Percentiles rank a stretch among this genome's conserved stretches.
These are phyloP conservation scores for Trichoplusia ni DNA, from an alignment of 1,140 invertebrate genomes.

Conservation along the genomic window DNA sequence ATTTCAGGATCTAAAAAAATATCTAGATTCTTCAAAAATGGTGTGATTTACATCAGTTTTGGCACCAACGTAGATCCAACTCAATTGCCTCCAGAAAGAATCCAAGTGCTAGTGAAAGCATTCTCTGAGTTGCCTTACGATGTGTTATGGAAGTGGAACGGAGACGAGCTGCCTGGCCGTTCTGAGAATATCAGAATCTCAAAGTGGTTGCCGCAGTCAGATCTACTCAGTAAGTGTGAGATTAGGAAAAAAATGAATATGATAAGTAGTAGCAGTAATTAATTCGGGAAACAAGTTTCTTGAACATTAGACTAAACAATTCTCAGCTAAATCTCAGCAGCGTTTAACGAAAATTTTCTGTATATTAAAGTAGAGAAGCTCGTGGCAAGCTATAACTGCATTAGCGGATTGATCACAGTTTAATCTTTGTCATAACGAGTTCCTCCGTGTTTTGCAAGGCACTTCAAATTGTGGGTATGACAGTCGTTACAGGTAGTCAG, in stretches of 20 bases:
- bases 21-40: conserved; percentile 45
- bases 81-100: conserved; percentile 60
- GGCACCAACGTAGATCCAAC: conserved; percentile 81
- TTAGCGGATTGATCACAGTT: too few species aligned
- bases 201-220: conserved; percentile 81
- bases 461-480: too few species aligned
- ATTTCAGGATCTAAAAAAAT: conserved; percentile 41
- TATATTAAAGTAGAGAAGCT: too few species aligned
- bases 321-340: too few species aligned
- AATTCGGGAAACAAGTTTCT: too few species aligned
- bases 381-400: too few species aligned
- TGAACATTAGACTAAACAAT: too few species aligned
- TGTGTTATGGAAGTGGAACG: conserved; percentile 77
- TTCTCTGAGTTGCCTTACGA: conserved; percentile 72
- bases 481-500: too few species aligned
- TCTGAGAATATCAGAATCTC: conserved; percentile 72
- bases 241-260: background rate
- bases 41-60: conserved; percentile 78
- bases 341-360: too few species aligned
- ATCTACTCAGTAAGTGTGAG: conserved; percentile 45
- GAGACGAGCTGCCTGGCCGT: conserved; percentile 53
- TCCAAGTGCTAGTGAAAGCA: conserved; percentile 69
- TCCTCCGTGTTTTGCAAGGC: too few species aligned
- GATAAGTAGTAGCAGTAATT: too few species aligned
- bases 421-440: too few species aligned